A percentile compares a stretch with the other conserved stretches of the same genome.
phyloP scores from a whole-genome alignment of 2,888 invertebrate genomes.

The Zonitis immaculata region DNA sequence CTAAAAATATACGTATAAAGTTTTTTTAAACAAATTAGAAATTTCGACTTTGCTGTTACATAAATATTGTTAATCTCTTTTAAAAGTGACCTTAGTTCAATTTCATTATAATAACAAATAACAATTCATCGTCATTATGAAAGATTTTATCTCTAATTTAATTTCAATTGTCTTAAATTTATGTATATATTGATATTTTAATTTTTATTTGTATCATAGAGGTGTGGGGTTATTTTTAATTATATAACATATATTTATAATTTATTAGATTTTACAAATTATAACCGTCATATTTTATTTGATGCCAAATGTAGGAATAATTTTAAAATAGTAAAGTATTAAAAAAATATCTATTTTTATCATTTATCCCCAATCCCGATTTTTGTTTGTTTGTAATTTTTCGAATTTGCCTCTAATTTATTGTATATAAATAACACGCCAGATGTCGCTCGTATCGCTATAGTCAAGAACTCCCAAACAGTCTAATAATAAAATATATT shows the following conservation, averaged over 20 bases:
- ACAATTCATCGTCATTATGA: constrained; percentile 13
- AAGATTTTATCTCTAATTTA: too few relatives aligned
- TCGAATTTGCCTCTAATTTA: too few relatives aligned
- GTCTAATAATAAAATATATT: too few relatives aligned
- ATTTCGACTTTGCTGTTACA: constrained; percentile 31
- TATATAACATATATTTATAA: constrained; percentile 13
- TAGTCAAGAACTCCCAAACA: not conserved
- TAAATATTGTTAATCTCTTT: constrained; percentile 30
- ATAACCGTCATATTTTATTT: constrained; percentile 7
- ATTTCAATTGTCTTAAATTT: not conserved
- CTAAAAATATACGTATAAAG: constrained; percentile 7
- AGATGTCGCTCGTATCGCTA: too few relatives aligned
- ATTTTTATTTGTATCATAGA: constrained; percentile 7
- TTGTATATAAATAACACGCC: not conserved
- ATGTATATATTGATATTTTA: constrained; percentile 6
- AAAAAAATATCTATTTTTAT: too few relatives aligned
- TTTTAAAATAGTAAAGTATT: constrained; percentile 9
- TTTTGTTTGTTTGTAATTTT: too few relatives aligned
- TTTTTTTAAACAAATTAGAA: too few relatives aligned
- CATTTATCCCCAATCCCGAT: too few relatives aligned
- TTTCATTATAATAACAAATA: constrained; percentile 14
- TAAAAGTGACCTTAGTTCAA: constrained; percentile 31
- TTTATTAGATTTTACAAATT: constrained; percentile 1
- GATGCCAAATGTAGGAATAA: constrained; percentile 16
- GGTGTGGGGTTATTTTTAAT: constrained; percentile 26